Conservation (phyloP, 37 sponge, comb jelly and placozoan species). For the Chondrosia reniformis region DNA sequence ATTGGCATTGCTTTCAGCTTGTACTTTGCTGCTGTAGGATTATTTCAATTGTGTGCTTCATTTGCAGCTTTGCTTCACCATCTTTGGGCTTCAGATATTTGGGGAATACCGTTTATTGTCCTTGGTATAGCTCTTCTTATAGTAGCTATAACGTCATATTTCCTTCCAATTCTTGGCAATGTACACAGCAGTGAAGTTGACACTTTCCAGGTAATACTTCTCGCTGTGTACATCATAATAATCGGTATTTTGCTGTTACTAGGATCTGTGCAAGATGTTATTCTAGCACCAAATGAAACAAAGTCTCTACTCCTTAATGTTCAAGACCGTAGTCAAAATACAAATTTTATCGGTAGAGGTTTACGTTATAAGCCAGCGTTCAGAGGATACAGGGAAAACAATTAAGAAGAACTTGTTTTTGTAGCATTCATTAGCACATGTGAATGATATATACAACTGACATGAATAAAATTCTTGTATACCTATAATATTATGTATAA, state of each 20-base stretch:
- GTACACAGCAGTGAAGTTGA: neutral
- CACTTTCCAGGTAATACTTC: neutral
- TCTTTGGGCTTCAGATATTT: neutral
- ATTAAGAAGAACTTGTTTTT: no score
- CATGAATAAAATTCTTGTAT: no score
- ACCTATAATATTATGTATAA: no score
- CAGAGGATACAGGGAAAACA: no score
- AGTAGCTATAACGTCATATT: neutral
- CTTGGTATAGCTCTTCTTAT: neutral
- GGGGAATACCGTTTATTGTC: neutral
- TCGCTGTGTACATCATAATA: neutral
- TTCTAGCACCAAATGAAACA: neutral
- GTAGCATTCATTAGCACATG: no score
- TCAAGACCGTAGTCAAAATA: no score
- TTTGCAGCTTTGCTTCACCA: neutral
- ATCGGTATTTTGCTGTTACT: neutral
- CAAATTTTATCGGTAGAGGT: no score
- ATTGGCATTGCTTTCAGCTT: neutral
- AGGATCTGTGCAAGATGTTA: neutral
- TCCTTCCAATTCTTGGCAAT: neutral
- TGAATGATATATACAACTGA: no score
- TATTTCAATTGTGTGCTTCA: neutral
- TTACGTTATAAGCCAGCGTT: no score
- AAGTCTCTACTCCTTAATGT: neutral
- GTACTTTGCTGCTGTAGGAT: neutral